Base-by-base conservation (phyloP, 1,140 invertebrate species). In the Brachionus rubens region DNA sequence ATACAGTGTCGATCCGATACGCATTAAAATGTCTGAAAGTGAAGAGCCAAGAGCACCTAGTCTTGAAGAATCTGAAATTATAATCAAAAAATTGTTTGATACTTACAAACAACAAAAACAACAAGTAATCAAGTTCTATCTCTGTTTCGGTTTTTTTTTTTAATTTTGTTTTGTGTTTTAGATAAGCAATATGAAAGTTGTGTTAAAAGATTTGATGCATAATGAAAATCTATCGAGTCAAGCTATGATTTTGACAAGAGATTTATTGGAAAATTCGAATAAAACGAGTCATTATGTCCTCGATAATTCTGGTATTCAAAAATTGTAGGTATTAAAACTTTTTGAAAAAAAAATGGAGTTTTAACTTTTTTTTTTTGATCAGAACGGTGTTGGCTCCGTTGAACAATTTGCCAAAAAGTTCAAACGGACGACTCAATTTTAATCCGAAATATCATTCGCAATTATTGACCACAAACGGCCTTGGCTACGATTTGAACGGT, bases 161-260 rank as follows among this genome's bases (percentile, higher is more conserved):
- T n/a, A n/a, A n/a, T n/a, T n/a, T n/a, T 30, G 30, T 72, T n/a
- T 50, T 10, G 28, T 48, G 7, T 24, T 10, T 19, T 10, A 72
- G 68, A 72, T 72, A 72, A 72, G 68, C 21, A 72, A 72, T 24
- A 72, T 72, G 68, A 72, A 72, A 54, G 68, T 72, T 24, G 68
- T 54, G 19, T 21, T 72, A 21, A 72, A 50, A 72, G 68, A 72
- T 36, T 48, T 72, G 33, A 54, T 72, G 46, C 46, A 72, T 40
- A 72, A 54, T 9, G 68, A 72, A 26, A 48, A 54, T 50, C 41
- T 72, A 36, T 72, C 68, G n/a, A 72, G 33, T 50, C 68, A 72
- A 50, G 50, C 30, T 30, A 33, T 72, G 26, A 26, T 72, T 21
- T 14, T 72, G 30, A 33, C 68, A 4, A 72, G 28, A 72, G 68